Base-by-base conservation (phyloP, 2,888 invertebrate genomes). In the Drosophila helvetica region DNA sequence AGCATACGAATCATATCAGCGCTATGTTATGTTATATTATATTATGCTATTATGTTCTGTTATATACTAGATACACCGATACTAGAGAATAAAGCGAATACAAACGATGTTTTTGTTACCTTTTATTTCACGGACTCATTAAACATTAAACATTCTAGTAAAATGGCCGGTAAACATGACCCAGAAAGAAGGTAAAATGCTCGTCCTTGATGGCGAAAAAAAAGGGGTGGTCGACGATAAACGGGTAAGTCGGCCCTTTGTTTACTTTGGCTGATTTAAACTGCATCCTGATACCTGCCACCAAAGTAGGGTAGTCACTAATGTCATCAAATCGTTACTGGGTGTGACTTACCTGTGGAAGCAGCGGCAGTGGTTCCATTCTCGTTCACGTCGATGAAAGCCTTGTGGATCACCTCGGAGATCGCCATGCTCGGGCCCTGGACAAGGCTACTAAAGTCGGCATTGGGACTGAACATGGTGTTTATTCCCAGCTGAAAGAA, bases 291-390 rank as follows among this genome's bases (percentile, higher is more conserved):
- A 22, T 22, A 22, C 22, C 22, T 22, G 22, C 22, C 22, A 22
- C 5, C 4, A 22, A 58, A 19, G 3, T 8, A n/a, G 10, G 10
- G 22, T 2, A 30, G 25, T 17, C 22, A 25, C 0, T n/a, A n/a
- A 38, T 7, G 2, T n/a, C 7, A 5, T 38, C n/a, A 38, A 38
- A 38, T 17, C 1, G 6, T 9, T 47, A 22, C 7, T n/a, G 3
- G 7, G 15, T 17, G 42, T n/a, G 1, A 76, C 75, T 75, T 67
- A 38, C 38, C 2, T 15, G 96, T 96, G 43, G 96, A 96, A 0
- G 96, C 96, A 22, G 96, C 96, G 0, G 97, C 96, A 90, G 96
- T 96, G 1, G 96, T 95, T 0, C 97, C 97, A 89, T 96, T 95
- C 89, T 97, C 97, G 90, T 96, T 96, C 0, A 97, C 96, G 89